A percentile compares a stretch with the other conserved stretches of the same genome.
Evolutionary conservation across 2,888 invertebrate species (phyloP).

Genomic region (Germaria angustata): DNA sequence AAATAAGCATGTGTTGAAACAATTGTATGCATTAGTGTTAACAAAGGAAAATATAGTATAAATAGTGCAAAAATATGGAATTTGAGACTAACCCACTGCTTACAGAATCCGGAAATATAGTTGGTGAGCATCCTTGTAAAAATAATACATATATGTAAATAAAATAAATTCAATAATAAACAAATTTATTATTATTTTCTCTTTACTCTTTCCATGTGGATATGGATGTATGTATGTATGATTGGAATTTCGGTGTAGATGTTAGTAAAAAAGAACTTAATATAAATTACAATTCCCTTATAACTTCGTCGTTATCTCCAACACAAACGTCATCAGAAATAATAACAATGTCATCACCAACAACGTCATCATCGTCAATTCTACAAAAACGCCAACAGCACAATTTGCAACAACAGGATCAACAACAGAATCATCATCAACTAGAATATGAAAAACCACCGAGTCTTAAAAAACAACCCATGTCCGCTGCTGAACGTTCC

Average conservation of each 20-base stretch:
- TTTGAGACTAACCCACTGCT: conserved; percentile 48
- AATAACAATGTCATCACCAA: conserved; percentile 16
- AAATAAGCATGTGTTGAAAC: too few relatives aligned
- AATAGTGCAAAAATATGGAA: conserved; percentile 40
- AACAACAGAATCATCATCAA: conserved; percentile 28
- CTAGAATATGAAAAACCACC: conserved; percentile 43
- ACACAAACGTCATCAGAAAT: not conserved
- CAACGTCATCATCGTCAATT: not conserved
- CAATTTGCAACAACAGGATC: conserved; percentile 52
- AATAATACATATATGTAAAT: not conserved
- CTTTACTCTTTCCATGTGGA: not conserved
- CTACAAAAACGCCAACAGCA: conserved; percentile 29
- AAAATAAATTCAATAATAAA: not conserved
- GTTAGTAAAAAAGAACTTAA: conserved; percentile 38
- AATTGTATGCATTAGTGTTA: too few relatives aligned
- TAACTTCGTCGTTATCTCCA: conserved; percentile 1
- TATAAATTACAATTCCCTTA: conserved; percentile 13
- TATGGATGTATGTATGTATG: not conserved
- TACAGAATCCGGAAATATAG: conserved; percentile 46
- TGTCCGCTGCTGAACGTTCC: conserved; percentile 77
- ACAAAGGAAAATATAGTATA: not conserved
- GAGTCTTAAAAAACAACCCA: conserved; percentile 70
- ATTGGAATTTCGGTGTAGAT: conserved; percentile 29
- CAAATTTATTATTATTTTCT: not conserved
- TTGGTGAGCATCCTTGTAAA: conserved; percentile 30